phyloP scores from a whole-genome alignment of 1,140 invertebrate species.

The Lineus longissimus region DNA sequence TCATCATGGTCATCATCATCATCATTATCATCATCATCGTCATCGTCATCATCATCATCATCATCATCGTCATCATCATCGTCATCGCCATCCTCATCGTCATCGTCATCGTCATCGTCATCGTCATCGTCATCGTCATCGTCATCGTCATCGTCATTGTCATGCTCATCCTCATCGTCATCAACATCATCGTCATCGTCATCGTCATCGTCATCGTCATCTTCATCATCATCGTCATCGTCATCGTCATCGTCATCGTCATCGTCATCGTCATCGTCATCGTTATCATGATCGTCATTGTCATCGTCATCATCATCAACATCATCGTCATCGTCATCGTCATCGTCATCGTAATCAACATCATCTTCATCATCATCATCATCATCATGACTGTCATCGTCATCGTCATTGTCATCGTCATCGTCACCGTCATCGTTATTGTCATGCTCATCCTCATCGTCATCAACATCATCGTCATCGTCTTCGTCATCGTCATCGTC shows the following conservation, averaged over 20 bases:
- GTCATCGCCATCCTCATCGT: conserved; percentile 13
- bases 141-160: no score
- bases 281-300: conserved; percentile 9
- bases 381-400: neutral
- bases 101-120: conserved; percentile 16
- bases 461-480: no score
- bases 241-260: conserved; percentile 13
- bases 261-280: conserved; percentile 15
- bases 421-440: conserved; percentile 11
- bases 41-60: neutral
- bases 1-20: neutral
- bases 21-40: neutral
- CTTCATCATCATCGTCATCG: conserved; percentile 15
- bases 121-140: conserved; percentile 11
- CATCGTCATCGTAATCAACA: no score
- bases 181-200: no score
- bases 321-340: no score
- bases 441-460: no score
- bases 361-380: conserved; percentile 9
- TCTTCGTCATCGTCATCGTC: conserved; percentile 16
- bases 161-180: no score
- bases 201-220: conserved; percentile 10
- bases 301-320: neutral
- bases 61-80: neutral
- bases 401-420: conserved; percentile 9